Conservation (phyloP, 2,797 vertebrate genomes). For the Oreonectes daqikongensis region DNA sequence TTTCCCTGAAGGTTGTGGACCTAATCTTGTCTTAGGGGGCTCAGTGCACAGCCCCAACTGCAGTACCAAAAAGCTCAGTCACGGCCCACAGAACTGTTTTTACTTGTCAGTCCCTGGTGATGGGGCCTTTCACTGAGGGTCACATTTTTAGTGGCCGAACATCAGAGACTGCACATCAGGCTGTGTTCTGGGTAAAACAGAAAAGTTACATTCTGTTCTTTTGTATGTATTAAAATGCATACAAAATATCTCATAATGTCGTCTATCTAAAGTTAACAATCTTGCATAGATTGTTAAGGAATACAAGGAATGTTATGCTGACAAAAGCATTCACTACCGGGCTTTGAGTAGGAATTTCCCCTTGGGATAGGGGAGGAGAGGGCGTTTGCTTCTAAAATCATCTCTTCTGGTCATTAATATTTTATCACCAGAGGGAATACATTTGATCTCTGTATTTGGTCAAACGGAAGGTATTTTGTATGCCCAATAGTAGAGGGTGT, state of each 20-base stretch:
- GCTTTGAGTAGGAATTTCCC: neutral
- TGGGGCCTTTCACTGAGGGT: neutral
- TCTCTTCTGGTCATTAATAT: neutral
- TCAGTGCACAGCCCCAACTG: slow-evolving; percentile 18
- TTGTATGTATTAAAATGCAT: neutral
- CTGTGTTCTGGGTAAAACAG: neutral
- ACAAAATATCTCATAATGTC: neutral
- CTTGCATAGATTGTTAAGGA: neutral
- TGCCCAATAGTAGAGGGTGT: neutral
- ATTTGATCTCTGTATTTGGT: neutral
- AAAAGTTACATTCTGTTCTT: neutral
- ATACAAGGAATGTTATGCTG: neutral
- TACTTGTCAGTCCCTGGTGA: slow-evolving; percentile 13
- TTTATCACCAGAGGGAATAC: neutral
- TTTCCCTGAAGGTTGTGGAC: neutral
- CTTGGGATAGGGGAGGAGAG: neutral
- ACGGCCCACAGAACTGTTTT: slow-evolving; percentile 19
- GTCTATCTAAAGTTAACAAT: neutral
- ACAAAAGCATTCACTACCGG: neutral
- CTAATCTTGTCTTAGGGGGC: slow-evolving; percentile 21
- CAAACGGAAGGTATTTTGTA: neutral
- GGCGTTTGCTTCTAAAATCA: neutral
- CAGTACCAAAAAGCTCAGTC: slow-evolving; percentile 31
- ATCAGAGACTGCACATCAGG: neutral
- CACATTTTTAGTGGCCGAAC: neutral